These are phyloP conservation scores for Philypnodon macrostomus DNA, from an alignment of 2,797 vertebrate genomes.

Conservation along the genomic window DNA sequence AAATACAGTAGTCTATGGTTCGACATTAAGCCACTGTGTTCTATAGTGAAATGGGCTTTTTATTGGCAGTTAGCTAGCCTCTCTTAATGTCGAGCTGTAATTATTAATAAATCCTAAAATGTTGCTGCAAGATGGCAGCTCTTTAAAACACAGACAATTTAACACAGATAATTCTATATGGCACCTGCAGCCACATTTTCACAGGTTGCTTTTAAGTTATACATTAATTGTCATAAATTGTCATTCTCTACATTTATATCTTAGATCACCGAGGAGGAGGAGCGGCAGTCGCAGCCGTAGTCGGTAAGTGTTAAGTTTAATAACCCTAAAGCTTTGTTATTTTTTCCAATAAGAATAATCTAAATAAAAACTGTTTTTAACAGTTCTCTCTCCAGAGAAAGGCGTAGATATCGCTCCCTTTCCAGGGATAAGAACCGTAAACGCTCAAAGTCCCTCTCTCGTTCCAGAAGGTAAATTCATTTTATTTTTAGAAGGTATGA, in stretches of 20 bases:
- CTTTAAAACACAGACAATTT: conserved; percentile 14
- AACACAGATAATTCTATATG: conserved; percentile 35
- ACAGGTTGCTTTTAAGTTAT: conserved; percentile 32
- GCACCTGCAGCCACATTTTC: conserved; percentile 49
- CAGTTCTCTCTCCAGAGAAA: conserved; percentile 94
- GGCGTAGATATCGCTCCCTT: conserved; percentile 89
- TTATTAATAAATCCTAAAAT: conserved; percentile 28
- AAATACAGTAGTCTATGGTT: conserved; percentile 36
- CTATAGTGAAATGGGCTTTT: too few relatives aligned
- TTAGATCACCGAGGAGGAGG: conserved; percentile 91
- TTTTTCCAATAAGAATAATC: not conserved
- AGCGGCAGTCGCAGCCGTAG: conserved; percentile 93
- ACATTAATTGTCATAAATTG: conserved; percentile 26
- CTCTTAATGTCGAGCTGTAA: conserved; percentile 60
- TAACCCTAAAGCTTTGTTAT: not conserved
- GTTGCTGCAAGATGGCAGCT: conserved; percentile 37
- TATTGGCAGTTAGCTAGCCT: not conserved
- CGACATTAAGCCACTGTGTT: conserved; percentile 47
- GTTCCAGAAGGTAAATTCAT: conserved; percentile 86
- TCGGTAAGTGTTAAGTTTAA: conserved; percentile 76
- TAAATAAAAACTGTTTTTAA: not conserved
- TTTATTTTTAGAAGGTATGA: too few relatives aligned
- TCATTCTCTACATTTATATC: conserved; percentile 21
- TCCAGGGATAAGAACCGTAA: conserved; percentile 93
- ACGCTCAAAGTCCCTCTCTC: conserved; percentile 91